These are phyloP conservation scores for Hermaeophaga mercurialis DNA, from an alignment of 2,888 invertebrate genomes.

Conservation along the genomic window DNA sequence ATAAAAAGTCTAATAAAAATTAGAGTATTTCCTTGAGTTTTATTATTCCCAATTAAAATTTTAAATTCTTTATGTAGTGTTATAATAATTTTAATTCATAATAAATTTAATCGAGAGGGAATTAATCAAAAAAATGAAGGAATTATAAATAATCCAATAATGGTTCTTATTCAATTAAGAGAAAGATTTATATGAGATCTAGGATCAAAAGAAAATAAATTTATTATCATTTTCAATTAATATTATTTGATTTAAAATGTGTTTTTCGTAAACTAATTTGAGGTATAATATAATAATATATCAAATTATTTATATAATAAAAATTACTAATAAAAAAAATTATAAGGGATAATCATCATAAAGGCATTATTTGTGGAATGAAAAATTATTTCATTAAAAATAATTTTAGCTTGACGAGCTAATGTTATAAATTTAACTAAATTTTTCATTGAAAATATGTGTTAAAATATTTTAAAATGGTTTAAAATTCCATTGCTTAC, in stretches of 20 bases:
- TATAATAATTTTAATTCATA: constrained; percentile 60
- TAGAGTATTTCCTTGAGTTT: background rate
- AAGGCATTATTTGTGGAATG: constrained; percentile 73
- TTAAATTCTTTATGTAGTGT: constrained; percentile 65
- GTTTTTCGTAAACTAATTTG: constrained; percentile 35
- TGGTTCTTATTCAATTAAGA: constrained; percentile 66
- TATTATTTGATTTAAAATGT: constrained; percentile 43
- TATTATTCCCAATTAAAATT: constrained; percentile 49
- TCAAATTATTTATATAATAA: no score
- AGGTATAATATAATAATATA: no score
- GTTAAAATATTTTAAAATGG: constrained; percentile 67
- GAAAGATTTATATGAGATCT: constrained; percentile 60
- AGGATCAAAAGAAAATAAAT: no score
- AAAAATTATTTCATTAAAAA: constrained; percentile 63
- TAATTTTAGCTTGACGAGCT: constrained; percentile 73
- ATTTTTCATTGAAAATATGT: constrained; percentile 67
- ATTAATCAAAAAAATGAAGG: constrained; percentile 63
- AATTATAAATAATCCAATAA: constrained; percentile 61
- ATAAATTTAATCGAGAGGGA: constrained; percentile 60
- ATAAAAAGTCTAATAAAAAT: no score
- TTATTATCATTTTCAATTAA: constrained; percentile 69
- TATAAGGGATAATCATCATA: no score
- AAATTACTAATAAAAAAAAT: constrained; percentile 56
- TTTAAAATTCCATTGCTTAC: constrained; percentile 75
- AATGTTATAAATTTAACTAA: constrained; percentile 64